Evolutionary conservation across 2,113 vertebrate species (phyloP), one percentile per base, ranked within the genome.

Genomic region (Podiceps cristatus): DNA sequence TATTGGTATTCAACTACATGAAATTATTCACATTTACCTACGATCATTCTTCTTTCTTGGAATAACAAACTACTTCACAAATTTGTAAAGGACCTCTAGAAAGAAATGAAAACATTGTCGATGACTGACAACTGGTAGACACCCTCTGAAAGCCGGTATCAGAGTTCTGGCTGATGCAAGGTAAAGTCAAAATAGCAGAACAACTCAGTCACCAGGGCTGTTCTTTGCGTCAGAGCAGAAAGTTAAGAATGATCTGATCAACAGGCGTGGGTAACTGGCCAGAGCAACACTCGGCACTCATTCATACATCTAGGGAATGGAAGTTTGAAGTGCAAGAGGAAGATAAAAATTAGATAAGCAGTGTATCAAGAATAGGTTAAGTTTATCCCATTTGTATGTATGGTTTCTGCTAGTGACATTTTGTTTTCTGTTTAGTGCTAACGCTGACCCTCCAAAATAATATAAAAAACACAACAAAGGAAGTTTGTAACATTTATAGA

Each of bases 81-180:
- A 44, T 13, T 69, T 42, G 3, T 44, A 71, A 79, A 5, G 50
- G 22, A 60, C 8, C 35, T 86, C 64, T 33, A 85, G 25, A 35
- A 55, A 63, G 49, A 67, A 5, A 31, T 1, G 25, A n/a, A 40
- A 64, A 22, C n/a, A 11, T 1, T 60, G 16, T 1, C 59, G 37
- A 45, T 56, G 68, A 37, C 22, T 37, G 71, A 53, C 23, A 76
- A 56, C 2, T 44, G 66, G 31, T 1, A 24, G 31, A 42, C 37
- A 37, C 13, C 17, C 47, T 37, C 42, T 33, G 58, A 44, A 59
- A 59, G 59, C 33, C 6, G 2, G n/a, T 7, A 29, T 10, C 60
- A 69, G 52, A 40, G 58, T 7, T 33, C 40, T 23, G 49, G 44
- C 5, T 10, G 40, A 24, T 2, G 19, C 0, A 2, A 73, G n/a